A percentile compares a stretch with the other conserved stretches of the same genome.
phyloP scores from a whole-genome alignment of 2,113 vertebrate genomes.

The Ageneiosus marmoratus region DNA sequence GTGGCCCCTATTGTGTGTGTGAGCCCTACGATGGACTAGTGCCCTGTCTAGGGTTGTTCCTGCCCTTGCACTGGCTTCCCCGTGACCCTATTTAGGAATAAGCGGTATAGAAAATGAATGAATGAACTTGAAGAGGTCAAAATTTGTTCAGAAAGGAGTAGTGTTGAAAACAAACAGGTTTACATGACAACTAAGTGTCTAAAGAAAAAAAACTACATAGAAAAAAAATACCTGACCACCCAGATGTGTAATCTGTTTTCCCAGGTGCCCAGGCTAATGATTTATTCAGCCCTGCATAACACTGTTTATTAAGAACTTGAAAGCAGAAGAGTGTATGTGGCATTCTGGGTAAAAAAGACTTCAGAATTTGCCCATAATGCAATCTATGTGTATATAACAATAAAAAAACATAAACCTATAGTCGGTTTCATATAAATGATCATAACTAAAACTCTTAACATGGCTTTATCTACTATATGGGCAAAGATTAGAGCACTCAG shows the following conservation, averaged over 20 bases:
- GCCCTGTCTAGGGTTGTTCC: too few relatives aligned
- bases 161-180: too few relatives aligned
- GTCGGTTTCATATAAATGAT: background rate
- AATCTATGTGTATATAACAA: too few relatives aligned
- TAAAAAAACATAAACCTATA: background rate
- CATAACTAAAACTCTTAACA: background rate
- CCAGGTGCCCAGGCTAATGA: background rate
- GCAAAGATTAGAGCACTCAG: background rate
- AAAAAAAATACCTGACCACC: background rate
- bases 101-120: too few relatives aligned
- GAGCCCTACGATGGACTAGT: too few relatives aligned
- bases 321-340: background rate
- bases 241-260: conserved; percentile 13
- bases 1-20: too few relatives aligned
- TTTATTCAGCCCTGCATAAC: background rate
- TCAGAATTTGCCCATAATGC: too few relatives aligned
- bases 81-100: too few relatives aligned
- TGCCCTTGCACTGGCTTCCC: too few relatives aligned
- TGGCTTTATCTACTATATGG: background rate
- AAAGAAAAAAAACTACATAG: too few relatives aligned
- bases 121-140: too few relatives aligned
- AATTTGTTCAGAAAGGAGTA: background rate
- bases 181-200: too few relatives aligned
- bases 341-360: conserved; percentile 4
- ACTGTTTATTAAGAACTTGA: background rate